Evolutionary conservation across 2,888 invertebrate genomes (phyloP), one percentile per base, ranked within the genome.

Genomic region (Stenotaenia linearis): DNA sequence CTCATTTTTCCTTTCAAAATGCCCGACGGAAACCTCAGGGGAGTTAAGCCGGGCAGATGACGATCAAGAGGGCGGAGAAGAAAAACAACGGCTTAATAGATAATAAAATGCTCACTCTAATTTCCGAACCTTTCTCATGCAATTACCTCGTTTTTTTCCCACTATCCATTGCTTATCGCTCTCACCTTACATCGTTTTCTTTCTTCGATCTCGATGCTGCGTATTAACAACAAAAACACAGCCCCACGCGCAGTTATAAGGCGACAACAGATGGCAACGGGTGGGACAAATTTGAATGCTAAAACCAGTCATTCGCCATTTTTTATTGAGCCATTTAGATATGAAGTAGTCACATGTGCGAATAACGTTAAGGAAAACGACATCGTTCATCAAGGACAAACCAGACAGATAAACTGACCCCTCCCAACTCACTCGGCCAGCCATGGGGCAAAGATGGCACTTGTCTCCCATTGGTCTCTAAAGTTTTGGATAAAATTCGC

Each of bases 71-170:
- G 61, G 61, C 61, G 69, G 25, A 69, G 69, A 69, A 69, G 28
- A 69, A 69, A 50, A 69, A 69, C 69, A 69, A 69, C 15, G 69
- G 28, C 69, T 69, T 69, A 69, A 69, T 69, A 69, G 69, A 69
- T 69, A 69, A 69, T 69, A 69, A 69, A 69, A 69, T 69, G 69
- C 25, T 69, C 15, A 28, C 23, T 69, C 69, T 69, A 69, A 69
- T 69, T 69, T 69, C 69, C 69, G 0, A 28, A 69, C 69, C 69
- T 69, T 69, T 69, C 28, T 69, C 69, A 69, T 69, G 69, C 69
- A 69, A 69, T 69, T 69, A 69, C 23, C 69, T 69, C 23, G 9
- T 69, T 69, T 69, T 25, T 25, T 28, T 25, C 28, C 56, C 23
- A 23, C 56, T 56, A n/a, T 18, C 23, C 23, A 40, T 9, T 56